Evolutionary conservation across 2,797 vertebrate species (phyloP).

Genomic region (Hypotaenidia okinawae): DNA sequence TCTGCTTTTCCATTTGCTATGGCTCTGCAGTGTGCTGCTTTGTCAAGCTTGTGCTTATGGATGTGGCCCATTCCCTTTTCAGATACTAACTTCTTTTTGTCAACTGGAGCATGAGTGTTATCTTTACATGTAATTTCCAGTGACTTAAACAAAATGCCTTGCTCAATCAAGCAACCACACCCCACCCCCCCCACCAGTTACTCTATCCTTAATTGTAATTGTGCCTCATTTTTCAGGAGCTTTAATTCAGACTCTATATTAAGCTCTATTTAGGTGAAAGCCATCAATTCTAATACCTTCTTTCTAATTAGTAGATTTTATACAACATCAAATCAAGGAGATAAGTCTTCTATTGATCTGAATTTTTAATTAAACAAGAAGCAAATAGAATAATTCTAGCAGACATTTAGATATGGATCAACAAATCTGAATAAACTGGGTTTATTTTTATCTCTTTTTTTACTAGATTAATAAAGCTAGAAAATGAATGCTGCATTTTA

Average conservation of each 20-base stretch:
- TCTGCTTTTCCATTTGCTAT: not conserved
- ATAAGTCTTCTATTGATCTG: constrained; percentile 40
- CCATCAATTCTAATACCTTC: constrained; percentile 9
- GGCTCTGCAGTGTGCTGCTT: not conserved
- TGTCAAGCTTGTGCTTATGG: not conserved
- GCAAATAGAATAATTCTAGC: constrained; percentile 23
- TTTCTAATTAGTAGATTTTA: constrained; percentile 55
- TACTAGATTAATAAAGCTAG: not conserved
- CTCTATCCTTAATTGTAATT: not conserved
- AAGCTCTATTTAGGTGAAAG: constrained; percentile 37
- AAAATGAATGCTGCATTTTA: constrained; percentile 33
- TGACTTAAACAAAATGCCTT: not conserved
- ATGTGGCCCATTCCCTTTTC: not conserved
- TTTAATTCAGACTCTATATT: constrained; percentile 35
- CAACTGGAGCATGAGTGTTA: not conserved
- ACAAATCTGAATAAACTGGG: constrained; percentile 17
- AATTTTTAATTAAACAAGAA: constrained; percentile 42
- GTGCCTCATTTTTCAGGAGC: constrained; percentile 1
- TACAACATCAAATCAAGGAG: constrained; percentile 18
- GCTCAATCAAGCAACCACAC: not conserved
- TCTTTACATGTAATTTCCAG: not conserved
- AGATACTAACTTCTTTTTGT: not conserved
- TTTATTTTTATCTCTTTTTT: not conserved
- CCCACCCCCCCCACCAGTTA: not conserved
- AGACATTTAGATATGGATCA: constrained; percentile 45